phyloP scores from a whole-genome alignment of 2,888 invertebrate genomes.

The Cactoblastis cactorum region DNA sequence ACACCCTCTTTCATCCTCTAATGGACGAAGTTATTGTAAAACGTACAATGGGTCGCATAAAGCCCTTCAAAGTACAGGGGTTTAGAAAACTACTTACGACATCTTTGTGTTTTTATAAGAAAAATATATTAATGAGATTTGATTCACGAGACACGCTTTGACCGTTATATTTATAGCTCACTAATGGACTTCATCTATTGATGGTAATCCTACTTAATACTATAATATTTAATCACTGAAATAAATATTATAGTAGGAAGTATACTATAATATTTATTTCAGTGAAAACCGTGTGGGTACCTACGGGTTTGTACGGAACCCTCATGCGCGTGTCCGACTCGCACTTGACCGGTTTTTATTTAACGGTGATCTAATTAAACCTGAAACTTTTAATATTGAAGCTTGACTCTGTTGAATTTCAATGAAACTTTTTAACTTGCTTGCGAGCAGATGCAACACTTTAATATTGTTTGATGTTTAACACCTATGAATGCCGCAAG shows the following conservation, averaged over 20 bases:
- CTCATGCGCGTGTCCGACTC: no score
- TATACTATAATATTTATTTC: no score
- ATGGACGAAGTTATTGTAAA: slow-evolving; percentile 35
- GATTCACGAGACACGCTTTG: background rate
- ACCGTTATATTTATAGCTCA: background rate
- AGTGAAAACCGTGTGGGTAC: no score
- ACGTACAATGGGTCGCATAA: slow-evolving; percentile 34
- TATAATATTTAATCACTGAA: no score
- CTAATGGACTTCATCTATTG: slow-evolving; percentile 25
- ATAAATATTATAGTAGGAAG: no score
- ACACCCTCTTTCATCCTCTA: slow-evolving; percentile 21
- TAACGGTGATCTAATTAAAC: no score
- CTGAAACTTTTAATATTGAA: no score
- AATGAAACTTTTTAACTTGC: background rate
- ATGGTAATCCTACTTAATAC: background rate
- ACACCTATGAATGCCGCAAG: slow-evolving; percentile 30
- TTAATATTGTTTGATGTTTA: background rate
- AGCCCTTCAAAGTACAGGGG: slow-evolving; percentile 25
- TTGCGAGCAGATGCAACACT: background rate
- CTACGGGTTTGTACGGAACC: no score
- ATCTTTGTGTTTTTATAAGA: slow-evolving; percentile 11
- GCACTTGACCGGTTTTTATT: no score
- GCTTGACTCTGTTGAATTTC: background rate
- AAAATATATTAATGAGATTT: background rate
- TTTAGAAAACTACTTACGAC: slow-evolving; percentile 29